Evolutionary conservation across 2,113 vertebrate genomes (phyloP).

Genomic region (Rhea americana): DNA sequence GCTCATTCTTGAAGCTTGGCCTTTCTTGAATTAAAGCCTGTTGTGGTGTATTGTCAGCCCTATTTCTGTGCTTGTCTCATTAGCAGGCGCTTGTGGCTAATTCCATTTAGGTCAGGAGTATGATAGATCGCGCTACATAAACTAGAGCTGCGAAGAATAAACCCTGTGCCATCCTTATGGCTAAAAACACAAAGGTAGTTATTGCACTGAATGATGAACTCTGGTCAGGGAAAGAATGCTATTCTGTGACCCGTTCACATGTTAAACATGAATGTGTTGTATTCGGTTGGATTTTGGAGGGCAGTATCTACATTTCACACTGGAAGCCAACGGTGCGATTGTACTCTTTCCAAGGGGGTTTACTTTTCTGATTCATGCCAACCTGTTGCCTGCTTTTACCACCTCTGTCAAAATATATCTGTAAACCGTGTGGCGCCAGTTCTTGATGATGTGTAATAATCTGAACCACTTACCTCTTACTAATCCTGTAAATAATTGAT

Average conservation of each 20-base stretch:
- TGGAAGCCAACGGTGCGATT: neutral
- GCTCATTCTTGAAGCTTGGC: neutral
- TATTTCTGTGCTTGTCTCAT: neutral
- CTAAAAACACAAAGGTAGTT: neutral
- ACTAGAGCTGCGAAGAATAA: neutral
- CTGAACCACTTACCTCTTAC: neutral
- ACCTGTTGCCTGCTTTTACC: neutral
- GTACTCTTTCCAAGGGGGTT: neutral
- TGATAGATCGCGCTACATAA: neutral
- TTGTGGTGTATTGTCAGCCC: neutral
- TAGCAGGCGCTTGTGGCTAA: neutral
- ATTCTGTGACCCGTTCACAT: neutral
- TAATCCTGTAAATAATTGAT: neutral
- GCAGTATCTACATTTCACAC: neutral
- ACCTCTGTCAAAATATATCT: neutral
- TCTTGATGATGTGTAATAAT: neutral
- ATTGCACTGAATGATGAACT: neutral
- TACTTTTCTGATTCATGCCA: neutral
- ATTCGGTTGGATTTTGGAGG: neutral
- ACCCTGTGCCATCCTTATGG: neutral
- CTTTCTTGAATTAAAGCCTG: neutral
- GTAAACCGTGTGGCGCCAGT: neutral
- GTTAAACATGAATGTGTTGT: neutral
- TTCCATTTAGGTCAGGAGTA: neutral
- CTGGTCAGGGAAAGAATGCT: neutral